Evolutionary conservation across 1,140 invertebrate species (phyloP).

Genomic region (Dinoponera quadriceps): DNA sequence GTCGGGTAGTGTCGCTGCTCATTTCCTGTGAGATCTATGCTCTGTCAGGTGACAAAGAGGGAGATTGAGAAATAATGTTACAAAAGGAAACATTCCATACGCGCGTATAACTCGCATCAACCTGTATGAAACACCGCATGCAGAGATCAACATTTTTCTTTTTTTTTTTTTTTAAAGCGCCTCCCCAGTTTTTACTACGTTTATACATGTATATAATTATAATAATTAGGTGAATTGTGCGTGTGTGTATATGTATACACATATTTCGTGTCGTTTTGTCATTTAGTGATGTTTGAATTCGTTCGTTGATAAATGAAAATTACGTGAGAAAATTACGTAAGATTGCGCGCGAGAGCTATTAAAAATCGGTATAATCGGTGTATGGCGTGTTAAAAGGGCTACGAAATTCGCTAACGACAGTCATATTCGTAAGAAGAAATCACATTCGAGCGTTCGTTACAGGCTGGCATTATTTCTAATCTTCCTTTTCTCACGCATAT

Average conservation of each 20-base stretch:
- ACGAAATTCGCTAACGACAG: background rate
- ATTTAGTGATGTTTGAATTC: constrained; percentile 7
- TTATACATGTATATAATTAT: constrained; percentile 18
- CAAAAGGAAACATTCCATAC: constrained; percentile 35
- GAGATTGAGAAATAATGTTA: constrained; percentile 71
- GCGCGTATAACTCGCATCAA: constrained; percentile 4
- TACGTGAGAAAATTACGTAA: constrained; percentile 29
- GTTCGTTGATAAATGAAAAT: constrained; percentile 7
- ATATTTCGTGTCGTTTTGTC: background rate
- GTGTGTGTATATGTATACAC: background rate
- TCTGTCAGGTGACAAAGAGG: constrained; percentile 70
- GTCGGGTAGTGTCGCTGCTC: constrained; percentile 49
- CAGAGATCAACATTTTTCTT: constrained; percentile 22
- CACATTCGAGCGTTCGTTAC: background rate
- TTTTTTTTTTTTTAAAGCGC: background rate
- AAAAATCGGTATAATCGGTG: constrained; percentile 1
- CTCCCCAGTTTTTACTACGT: too few species aligned
- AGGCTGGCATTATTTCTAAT: constrained; percentile 67
- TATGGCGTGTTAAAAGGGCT: background rate
- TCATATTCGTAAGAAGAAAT: background rate
- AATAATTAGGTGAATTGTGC: background rate
- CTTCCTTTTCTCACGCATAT: constrained; percentile 66
- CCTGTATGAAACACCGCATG: background rate
- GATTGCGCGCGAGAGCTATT: background rate
- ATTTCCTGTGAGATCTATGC: constrained; percentile 53